Conservation (phyloP, 2,113 vertebrate genomes). For the Turdus rufiventris region DNA sequence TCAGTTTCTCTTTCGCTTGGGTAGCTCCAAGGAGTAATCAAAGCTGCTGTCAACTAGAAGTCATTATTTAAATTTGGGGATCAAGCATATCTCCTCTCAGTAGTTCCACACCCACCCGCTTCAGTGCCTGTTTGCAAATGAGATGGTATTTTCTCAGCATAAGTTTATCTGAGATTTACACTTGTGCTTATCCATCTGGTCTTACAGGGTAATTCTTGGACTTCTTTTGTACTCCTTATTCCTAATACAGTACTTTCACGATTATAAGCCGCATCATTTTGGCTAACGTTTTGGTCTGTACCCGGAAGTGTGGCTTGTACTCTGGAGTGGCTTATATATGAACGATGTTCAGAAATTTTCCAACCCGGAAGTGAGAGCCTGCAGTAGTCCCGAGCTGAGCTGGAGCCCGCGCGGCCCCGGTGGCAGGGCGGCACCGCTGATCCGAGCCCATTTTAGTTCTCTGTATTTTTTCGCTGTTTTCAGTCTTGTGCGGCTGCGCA, state of each 20-base stretch:
- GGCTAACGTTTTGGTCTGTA: too few relatives aligned
- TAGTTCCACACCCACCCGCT: not conserved
- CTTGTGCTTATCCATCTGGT: not conserved
- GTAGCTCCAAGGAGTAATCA: not conserved
- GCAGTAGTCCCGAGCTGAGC: too few relatives aligned
- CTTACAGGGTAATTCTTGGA: not conserved
- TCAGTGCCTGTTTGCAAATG: not conserved
- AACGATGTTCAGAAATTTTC: too few relatives aligned
- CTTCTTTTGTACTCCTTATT: not conserved
- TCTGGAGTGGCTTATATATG: too few relatives aligned
- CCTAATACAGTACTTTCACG: not conserved
- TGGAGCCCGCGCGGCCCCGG: too few relatives aligned
- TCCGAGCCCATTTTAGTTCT: too few relatives aligned
- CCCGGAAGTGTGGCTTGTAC: too few relatives aligned
- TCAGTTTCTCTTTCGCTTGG: not conserved
- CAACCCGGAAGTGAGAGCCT: too few relatives aligned
- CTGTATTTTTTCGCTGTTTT: too few relatives aligned
- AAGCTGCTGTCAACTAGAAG: constrained; percentile 24
- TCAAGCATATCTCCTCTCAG: not conserved
- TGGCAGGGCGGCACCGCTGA: too few relatives aligned
- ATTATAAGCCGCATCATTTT: too few relatives aligned
- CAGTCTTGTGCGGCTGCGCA: too few relatives aligned
- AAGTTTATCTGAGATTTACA: not conserved
- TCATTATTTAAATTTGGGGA: not conserved
- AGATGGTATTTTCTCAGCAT: not conserved